phyloP scores from a whole-genome alignment of 2,888 invertebrate species.

The Morpho achilles region DNA sequence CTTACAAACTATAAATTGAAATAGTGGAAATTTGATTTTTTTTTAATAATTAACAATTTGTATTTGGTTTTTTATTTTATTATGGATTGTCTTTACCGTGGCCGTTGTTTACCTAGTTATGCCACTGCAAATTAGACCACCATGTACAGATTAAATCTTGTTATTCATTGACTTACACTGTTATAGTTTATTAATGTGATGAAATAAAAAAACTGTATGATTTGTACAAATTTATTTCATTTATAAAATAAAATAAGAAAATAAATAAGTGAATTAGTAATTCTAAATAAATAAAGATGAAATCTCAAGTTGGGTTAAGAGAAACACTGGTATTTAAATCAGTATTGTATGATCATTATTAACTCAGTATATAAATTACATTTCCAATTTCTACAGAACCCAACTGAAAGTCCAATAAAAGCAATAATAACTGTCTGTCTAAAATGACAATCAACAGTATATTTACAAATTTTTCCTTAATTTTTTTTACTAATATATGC shows the following conservation, averaged over 20 bases:
- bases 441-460: slow-evolving; percentile 44
- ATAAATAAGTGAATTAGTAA: slow-evolving; percentile 60
- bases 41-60: no score
- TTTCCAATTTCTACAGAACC: slow-evolving; percentile 64
- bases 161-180: slow-evolving; percentile 16
- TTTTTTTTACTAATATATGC: slow-evolving; percentile 10
- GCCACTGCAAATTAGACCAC: no score
- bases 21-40: no score
- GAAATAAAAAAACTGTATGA: slow-evolving; percentile 49
- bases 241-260: slow-evolving; percentile 59
- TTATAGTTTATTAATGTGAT: slow-evolving; percentile 30
- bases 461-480: slow-evolving; percentile 50
- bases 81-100: no score
- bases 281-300: slow-evolving; percentile 69
- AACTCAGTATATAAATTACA: slow-evolving; percentile 13
- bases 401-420: slow-evolving; percentile 74
- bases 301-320: slow-evolving; percentile 78
- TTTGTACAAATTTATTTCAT: slow-evolving; percentile 76
- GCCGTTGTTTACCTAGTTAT: no score
- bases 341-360: slow-evolving; percentile 15
- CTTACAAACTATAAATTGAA: no score
- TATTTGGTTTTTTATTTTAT: no score
- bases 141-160: slow-evolving; percentile 1
- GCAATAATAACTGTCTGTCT: slow-evolving; percentile 43
- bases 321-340: slow-evolving; percentile 42